phyloP scores from a whole-genome alignment of 2,113 vertebrate genomes.

The Cathartes aura region DNA sequence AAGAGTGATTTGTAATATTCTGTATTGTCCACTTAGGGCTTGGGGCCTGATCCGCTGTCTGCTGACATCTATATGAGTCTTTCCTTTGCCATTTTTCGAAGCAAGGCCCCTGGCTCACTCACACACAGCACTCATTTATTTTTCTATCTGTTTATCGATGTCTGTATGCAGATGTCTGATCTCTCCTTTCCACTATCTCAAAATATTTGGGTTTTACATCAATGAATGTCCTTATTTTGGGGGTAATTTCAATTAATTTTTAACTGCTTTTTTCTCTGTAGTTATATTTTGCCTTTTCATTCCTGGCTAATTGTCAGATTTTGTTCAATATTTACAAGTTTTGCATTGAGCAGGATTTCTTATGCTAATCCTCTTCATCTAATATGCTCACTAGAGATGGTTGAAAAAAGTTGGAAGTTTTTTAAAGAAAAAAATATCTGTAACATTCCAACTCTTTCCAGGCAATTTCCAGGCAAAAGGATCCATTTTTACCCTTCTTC shows the following conservation, averaged over 20 bases:
- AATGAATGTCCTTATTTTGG: background rate
- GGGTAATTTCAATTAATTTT: slow-evolving; percentile 49
- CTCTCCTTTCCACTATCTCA: background rate
- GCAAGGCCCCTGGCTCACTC: background rate
- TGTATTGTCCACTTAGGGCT: slow-evolving; percentile 22
- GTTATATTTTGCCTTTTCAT: slow-evolving; percentile 18
- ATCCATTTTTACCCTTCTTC: background rate
- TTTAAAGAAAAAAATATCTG: background rate
- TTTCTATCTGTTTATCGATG: background rate
- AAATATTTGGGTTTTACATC: slow-evolving; percentile 28
- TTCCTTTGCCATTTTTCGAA: background rate
- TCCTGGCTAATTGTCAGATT: slow-evolving; percentile 47
- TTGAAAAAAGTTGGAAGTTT: background rate
- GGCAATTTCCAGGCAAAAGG: background rate
- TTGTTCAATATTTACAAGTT: slow-evolving; percentile 62
- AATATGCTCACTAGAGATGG: slow-evolving; percentile 35
- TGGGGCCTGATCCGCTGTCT: background rate
- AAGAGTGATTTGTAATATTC: slow-evolving; percentile 44
- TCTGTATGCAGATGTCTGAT: background rate
- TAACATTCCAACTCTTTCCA: background rate
- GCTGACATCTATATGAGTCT: background rate
- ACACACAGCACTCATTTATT: background rate
- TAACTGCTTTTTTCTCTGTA: slow-evolving; percentile 15
- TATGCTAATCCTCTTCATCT: slow-evolving; percentile 59
- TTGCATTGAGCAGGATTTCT: slow-evolving; percentile 27